Conservation (phyloP, 2,797 vertebrate species). For the Myotis vivesi region DNA sequence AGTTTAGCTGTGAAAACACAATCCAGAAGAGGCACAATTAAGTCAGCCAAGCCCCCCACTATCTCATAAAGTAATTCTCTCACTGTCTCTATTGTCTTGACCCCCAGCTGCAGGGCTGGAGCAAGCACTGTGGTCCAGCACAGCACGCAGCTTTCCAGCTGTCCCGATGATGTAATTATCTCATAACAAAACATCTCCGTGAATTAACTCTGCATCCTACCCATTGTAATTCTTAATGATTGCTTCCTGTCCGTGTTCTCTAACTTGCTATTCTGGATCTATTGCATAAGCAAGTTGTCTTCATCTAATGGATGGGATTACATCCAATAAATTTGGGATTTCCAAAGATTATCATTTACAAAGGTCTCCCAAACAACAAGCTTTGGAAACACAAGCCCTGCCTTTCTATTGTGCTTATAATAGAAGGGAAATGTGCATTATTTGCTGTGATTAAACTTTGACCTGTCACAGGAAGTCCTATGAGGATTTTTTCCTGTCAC, state of each 20-base stretch:
- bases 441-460: slow-evolving; percentile 77
- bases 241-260: slow-evolving; percentile 68
- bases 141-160: slow-evolving; percentile 53
- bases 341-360: slow-evolving; percentile 77
- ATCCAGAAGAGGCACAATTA: slow-evolving; percentile 55
- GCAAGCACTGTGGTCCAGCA: slow-evolving; percentile 32
- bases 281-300: slow-evolving; percentile 46
- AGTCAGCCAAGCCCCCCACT: slow-evolving; percentile 32
- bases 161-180: slow-evolving; percentile 59
- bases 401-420: slow-evolving; percentile 79
- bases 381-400: slow-evolving; percentile 79
- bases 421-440: slow-evolving; percentile 77
- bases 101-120: slow-evolving; percentile 66
- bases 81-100: slow-evolving; percentile 50
- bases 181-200: slow-evolving; percentile 64
- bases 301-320: slow-evolving; percentile 68
- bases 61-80: slow-evolving; percentile 49
- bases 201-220: slow-evolving; percentile 65
- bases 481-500: slow-evolving; percentile 65
- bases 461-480: slow-evolving; percentile 79
- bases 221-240: slow-evolving; percentile 46
- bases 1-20: slow-evolving; percentile 58
- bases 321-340: slow-evolving; percentile 57
- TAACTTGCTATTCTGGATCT: slow-evolving; percentile 38
- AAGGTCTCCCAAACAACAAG: slow-evolving; percentile 76